Percentiles rank a stretch among this genome's conserved stretches.
Conservation (phyloP, 2,888 invertebrate genomes). For the Sturmia bella region DNA sequence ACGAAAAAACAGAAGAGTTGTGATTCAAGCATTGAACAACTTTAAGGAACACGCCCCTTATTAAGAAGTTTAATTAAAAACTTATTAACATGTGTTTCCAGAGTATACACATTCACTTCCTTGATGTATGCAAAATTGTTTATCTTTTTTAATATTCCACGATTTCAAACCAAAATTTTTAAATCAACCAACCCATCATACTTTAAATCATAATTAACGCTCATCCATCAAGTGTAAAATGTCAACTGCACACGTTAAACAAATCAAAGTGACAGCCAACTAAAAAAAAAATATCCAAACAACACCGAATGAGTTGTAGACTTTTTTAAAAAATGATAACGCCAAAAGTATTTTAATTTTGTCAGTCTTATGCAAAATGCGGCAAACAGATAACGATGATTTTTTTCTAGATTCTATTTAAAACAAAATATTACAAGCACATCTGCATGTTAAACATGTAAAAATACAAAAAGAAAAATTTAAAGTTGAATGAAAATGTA, state of each 20-base stretch:
- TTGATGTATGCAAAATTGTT: constrained; percentile 53
- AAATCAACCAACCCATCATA: constrained; percentile 48
- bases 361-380: constrained; percentile 55
- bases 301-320: constrained; percentile 6
- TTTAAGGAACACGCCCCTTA: constrained; percentile 57
- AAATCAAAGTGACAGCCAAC: constrained; percentile 67
- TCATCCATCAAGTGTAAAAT: constrained; percentile 82
- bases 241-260: constrained; percentile 80
- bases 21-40: background rate
- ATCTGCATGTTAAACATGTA: constrained; percentile 64
- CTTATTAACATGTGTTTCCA: constrained; percentile 68
- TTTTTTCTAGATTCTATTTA: background rate
- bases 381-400: constrained; percentile 36
- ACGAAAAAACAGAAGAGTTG: constrained; percentile 22
- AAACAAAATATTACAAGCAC: constrained; percentile 37
- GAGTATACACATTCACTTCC: constrained; percentile 26
- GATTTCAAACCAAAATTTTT: constrained; percentile 8
- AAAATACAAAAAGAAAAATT: constrained; percentile 29
- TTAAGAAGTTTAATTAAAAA: constrained; percentile 64
- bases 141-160: constrained; percentile 33
- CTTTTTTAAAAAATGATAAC: constrained; percentile 32
- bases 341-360: constrained; percentile 12
- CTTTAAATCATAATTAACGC: constrained; percentile 80
- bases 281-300: constrained; percentile 29
- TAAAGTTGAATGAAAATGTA: constrained; percentile 2